These are phyloP conservation scores for Balearica regulorum DNA, from an alignment of 2,797 vertebrate species.

Conservation along the genomic window DNA sequence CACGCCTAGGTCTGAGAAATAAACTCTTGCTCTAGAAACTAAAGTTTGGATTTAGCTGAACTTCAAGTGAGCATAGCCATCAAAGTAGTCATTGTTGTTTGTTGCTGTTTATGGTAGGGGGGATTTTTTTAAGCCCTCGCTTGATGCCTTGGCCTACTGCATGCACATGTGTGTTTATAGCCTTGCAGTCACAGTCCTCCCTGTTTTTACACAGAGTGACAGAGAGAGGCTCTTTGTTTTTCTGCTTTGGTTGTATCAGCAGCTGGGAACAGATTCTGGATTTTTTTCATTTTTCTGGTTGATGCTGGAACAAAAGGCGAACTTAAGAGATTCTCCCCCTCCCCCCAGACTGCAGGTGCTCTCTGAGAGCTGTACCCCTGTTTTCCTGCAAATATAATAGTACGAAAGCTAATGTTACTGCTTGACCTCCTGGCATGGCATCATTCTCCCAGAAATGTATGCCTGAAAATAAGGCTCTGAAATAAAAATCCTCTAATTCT, in stretches of 20 bases:
- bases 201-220: neutral
- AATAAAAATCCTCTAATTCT: neutral
- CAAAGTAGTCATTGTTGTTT: neutral
- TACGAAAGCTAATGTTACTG: neutral
- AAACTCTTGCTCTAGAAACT: neutral
- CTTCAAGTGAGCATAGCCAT: neutral
- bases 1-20: neutral
- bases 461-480: neutral
- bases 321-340: neutral
- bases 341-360: neutral
- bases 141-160: neutral
- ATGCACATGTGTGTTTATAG: rapidly evolving
- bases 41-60: neutral
- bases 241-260: neutral
- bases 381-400: neutral
- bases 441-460: neutral
- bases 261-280: neutral
- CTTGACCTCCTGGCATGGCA: neutral
- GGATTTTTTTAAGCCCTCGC: rapidly evolving
- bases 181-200: neutral
- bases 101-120: neutral
- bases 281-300: neutral
- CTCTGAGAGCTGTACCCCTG: neutral
- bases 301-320: neutral
- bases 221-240: neutral